These are phyloP conservation scores for Podocnemis expansa DNA, from an alignment of 2,113 vertebrate genomes.

Conservation along the genomic window DNA sequence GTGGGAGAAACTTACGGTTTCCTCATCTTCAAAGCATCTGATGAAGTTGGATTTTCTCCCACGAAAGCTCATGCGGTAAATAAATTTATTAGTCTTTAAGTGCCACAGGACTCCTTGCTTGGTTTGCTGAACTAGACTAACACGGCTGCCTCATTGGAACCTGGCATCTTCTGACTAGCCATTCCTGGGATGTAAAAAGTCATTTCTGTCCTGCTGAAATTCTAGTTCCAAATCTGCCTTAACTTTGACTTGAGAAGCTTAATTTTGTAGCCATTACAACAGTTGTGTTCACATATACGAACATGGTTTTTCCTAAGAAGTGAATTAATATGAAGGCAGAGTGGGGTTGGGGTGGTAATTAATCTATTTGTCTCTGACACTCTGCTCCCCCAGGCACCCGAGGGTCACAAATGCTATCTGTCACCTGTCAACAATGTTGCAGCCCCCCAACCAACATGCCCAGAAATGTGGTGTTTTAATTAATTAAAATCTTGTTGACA, in stretches of 20 bases:
- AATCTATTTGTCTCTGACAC: background rate
- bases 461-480: background rate
- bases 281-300: background rate
- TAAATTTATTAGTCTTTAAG: too few species aligned
- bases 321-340: background rate
- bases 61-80: too few species aligned
- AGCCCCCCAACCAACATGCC: background rate
- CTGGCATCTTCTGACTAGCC: background rate
- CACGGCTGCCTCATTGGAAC: too few species aligned
- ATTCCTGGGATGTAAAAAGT: background rate
- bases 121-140: too few species aligned
- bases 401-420: rapidly evolving
- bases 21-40: too few species aligned
- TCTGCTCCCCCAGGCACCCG: background rate
- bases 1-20: too few species aligned
- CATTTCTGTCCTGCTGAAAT: background rate
- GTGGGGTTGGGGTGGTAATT: too few species aligned
- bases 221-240: background rate
- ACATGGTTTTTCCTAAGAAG: background rate
- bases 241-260: background rate
- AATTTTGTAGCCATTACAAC: background rate
- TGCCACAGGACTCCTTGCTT: too few species aligned
- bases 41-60: too few species aligned
- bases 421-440: background rate
- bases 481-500: background rate